Base-by-base conservation (phyloP, 2,888 invertebrate genomes). In the Dasypogon diadema region DNA sequence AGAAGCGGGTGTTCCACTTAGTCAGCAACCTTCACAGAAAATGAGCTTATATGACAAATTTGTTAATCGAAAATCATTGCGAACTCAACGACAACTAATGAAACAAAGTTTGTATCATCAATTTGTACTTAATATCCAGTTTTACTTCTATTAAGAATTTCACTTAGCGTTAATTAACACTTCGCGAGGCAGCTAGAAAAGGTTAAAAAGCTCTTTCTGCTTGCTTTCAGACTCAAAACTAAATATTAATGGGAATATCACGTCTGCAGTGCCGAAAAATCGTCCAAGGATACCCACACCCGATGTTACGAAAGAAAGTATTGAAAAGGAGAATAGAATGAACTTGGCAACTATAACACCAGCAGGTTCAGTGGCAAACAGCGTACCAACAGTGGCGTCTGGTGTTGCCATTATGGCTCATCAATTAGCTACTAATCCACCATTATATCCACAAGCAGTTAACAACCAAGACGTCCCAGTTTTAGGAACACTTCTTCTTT, bases 281-380 rank as follows among this genome's bases (percentile, higher is more conserved):
- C 89, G 95, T 74, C 95, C 95, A n/a, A 89, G 95, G 72, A 95
- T 96, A 80, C 95, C 95, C 46, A 95, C 95, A 5, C 95, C 95
- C 0, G 95, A 95, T 84, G 94, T 94, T 5, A 91, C 93, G 34
- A 94, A 94, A 85, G 94, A 95, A 84, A 90, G 91, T 21, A 87
- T 90, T 76, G 92, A 93, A 80, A 89, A 92, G 74, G 93, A 93
- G 82, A 90, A 90, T 82, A 88, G 91, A 74, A 85, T 92, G 54
- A 88, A 79, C 46, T 78, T 80, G 54, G 70, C 90, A 18, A 77
- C 74, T 18, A 63, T 78, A 55, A 78, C 79, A 34, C 77, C 77
- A 87, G 88, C 89, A 75, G 80, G 81, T 79, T 80, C 76, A 75
- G 34, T 16, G 30, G 24, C 34, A 22, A 48, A 24, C 5, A n/a